Percentiles rank a stretch among this genome's conserved stretches.
These are phyloP conservation scores for Zaprionus lachaisei DNA, from an alignment of 1,140 invertebrate species.

Conservation along the genomic window DNA sequence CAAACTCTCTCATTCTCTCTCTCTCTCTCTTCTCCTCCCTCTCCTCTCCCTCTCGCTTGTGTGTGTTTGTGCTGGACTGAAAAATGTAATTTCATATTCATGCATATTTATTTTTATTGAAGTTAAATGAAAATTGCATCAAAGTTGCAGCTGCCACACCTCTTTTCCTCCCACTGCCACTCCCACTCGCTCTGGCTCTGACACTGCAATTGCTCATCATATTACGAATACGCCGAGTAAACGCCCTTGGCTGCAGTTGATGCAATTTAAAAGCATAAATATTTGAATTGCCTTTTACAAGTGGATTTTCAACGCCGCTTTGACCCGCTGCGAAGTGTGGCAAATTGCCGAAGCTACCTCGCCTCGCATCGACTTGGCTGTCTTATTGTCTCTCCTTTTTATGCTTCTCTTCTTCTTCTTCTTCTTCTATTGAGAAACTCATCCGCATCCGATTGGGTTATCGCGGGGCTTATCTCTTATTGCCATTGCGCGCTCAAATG, in stretches of 20 bases:
- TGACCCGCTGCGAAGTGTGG: conserved; percentile 1
- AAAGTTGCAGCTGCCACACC: conserved; percentile 30
- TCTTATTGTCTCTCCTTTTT: not conserved
- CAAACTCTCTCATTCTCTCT: not conserved
- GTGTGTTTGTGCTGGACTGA: conserved; percentile 2
- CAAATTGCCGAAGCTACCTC: conserved; percentile 21
- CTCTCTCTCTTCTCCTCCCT: not conserved
- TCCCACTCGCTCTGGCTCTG: conserved; percentile 8
- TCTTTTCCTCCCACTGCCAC: not conserved
- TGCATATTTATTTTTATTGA: conserved; percentile 64
- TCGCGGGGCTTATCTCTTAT: conserved; percentile 25
- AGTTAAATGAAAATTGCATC: conserved; percentile 50
- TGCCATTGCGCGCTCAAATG: conserved; percentile 67
- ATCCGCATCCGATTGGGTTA: conserved; percentile 5
- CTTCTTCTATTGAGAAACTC: not conserved
- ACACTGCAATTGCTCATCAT: conserved; percentile 48
- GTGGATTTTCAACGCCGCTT: conserved; percentile 47
- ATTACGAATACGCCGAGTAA: conserved; percentile 51
- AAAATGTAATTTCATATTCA: conserved; percentile 52
- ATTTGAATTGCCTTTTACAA: conserved; percentile 71
- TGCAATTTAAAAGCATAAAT: conserved; percentile 64
- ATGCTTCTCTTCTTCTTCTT: not conserved
- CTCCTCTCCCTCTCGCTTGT: not conserved
- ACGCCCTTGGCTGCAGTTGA: conserved; percentile 31
- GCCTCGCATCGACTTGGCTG: not conserved